Evolutionary conservation across 2,888 invertebrate genomes (phyloP).

Genomic region (Xestia xanthographa): DNA sequence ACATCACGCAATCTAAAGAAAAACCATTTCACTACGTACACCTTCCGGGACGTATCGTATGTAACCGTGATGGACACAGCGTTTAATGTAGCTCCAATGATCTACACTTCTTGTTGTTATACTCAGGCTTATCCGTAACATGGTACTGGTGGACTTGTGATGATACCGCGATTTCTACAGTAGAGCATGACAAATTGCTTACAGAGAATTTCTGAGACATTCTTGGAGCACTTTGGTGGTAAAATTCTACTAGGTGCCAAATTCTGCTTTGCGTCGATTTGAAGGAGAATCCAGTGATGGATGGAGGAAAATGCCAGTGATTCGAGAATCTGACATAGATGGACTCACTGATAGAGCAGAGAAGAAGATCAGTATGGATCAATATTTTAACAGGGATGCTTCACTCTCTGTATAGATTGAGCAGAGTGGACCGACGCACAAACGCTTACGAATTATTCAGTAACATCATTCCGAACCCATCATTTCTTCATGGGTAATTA

Average conservation of each 20-base stretch:
- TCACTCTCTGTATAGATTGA: neutral
- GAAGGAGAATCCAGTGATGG: neutral
- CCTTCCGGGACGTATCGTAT: conserved; percentile 46
- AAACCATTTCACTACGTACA: conserved; percentile 20
- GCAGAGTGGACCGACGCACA: too few relatives aligned
- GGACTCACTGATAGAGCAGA: too few relatives aligned
- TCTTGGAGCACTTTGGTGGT: neutral
- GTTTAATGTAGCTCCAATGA: conserved; percentile 60
- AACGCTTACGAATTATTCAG: too few relatives aligned
- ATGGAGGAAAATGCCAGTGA: too few relatives aligned
- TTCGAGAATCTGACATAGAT: neutral
- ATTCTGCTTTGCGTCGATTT: neutral
- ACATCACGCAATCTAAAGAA: conserved; percentile 31
- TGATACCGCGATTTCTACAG: conserved; percentile 19
- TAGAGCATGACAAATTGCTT: neutral
- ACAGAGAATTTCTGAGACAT: neutral
- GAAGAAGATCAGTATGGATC: neutral
- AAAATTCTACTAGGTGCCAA: neutral
- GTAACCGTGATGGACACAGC: conserved; percentile 48
- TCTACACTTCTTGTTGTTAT: conserved; percentile 35
- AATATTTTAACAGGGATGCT: neutral
- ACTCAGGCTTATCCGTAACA: conserved; percentile 29
- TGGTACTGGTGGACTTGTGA: conserved; percentile 19
- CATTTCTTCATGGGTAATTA: too few relatives aligned
- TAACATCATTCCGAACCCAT: too few relatives aligned